Conservation (phyloP, 2,797 vertebrate genomes). For the Clarias platycephalus region DNA sequence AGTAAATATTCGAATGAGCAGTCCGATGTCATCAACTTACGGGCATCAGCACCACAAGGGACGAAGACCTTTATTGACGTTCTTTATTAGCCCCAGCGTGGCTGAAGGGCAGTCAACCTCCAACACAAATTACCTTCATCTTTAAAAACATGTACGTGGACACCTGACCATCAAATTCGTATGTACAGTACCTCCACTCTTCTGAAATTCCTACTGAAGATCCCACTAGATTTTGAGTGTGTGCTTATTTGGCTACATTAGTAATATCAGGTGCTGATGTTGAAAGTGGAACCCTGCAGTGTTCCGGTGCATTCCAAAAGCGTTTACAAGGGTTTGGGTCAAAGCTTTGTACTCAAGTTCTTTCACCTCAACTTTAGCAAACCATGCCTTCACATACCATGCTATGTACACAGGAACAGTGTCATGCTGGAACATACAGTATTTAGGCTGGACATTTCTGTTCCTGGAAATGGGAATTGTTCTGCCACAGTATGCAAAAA, state of each 20-base stretch:
- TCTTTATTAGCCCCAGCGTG: neutral
- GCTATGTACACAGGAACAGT: neutral
- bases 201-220: neutral
- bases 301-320: neutral
- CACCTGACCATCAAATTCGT: neutral
- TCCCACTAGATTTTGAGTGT: neutral
- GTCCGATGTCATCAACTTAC: neutral
- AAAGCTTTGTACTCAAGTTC: neutral
- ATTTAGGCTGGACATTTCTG: neutral
- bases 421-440: neutral
- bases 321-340: neutral
- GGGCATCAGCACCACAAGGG: neutral
- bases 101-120: neutral
- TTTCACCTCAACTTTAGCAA: neutral
- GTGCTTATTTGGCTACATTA: neutral
- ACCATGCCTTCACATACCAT: neutral
- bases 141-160: neutral
- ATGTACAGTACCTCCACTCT: neutral
- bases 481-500: neutral
- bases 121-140: neutral
- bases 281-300: neutral
- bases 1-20: neutral
- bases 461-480: neutral
- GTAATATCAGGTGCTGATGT: neutral
- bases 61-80: neutral